phyloP scores from a whole-genome alignment of 2,888 invertebrate genomes.

The Agrypnus murinus region DNA sequence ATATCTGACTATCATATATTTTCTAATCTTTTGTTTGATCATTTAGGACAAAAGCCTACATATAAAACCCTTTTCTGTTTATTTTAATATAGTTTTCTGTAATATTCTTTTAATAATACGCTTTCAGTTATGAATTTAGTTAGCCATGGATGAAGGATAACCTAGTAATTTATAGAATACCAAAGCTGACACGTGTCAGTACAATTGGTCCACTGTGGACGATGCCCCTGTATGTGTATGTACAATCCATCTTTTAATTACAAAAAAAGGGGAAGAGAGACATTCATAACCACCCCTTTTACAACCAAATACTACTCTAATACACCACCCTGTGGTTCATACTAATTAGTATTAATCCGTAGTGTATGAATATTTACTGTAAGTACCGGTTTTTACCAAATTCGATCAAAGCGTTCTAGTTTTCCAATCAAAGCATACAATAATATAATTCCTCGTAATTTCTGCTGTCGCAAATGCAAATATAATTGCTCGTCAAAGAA shows the following conservation, averaged over 20 bases:
- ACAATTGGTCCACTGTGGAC: conserved; percentile 44
- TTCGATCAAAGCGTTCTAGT: no score
- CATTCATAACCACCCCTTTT: conserved; percentile 48
- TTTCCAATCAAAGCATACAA: no score
- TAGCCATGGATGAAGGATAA: background rate
- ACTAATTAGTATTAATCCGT: conserved; percentile 59
- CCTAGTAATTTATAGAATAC: conserved; percentile 10
- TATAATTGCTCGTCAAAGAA: no score
- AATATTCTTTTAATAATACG: conserved; percentile 23
- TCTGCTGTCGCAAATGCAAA: no score
- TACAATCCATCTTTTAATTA: conserved; percentile 59
- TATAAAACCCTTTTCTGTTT: background rate
- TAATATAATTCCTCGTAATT: no score
- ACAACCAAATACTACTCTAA: conserved; percentile 58
- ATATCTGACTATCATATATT: conserved; percentile 10
- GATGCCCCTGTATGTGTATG: conserved; percentile 40
- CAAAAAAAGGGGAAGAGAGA: conserved; percentile 44
- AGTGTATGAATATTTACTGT: conserved; percentile 59
- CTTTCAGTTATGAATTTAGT: conserved; percentile 25
- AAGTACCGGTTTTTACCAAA: conserved; percentile 45
- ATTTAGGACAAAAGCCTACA: background rate
- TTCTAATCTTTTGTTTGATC: background rate
- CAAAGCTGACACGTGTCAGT: conserved; percentile 47
- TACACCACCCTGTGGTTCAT: conserved; percentile 57
- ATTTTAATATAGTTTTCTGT: conserved; percentile 24